A percentile compares a stretch with the other conserved stretches of the same genome.
Conservation (phyloP, 2,888 invertebrate genomes). For the Caenorhabditis sinica region DNA sequence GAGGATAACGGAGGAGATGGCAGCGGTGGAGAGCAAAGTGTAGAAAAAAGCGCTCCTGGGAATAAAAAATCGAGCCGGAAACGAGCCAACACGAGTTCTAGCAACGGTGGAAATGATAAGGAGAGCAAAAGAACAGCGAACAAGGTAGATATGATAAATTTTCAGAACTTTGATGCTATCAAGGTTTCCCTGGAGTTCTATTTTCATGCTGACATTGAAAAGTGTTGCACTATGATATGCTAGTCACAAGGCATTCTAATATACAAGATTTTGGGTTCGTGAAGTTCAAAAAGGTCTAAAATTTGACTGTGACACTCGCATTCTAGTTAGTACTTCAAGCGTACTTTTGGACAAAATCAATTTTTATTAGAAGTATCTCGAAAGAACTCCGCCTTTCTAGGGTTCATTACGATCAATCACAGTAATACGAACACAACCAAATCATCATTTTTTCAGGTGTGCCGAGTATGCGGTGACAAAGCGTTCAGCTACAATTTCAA, state of each 20-base stretch:
- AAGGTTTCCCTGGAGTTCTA: background rate
- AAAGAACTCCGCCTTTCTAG: no score
- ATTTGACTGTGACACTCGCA: no score
- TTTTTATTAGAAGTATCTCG: no score
- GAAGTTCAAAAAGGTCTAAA: no score
- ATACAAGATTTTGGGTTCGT: no score
- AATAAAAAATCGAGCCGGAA: slow-evolving; percentile 52
- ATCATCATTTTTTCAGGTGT: slow-evolving; percentile 85
- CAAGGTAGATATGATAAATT: slow-evolving; percentile 49
- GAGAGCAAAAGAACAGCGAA: slow-evolving; percentile 69
- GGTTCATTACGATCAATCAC: background rate
- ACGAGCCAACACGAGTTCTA: slow-evolving; percentile 68
- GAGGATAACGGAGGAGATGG: slow-evolving; percentile 4
- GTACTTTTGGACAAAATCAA: no score
- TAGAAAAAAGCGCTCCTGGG: background rate
- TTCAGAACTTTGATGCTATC: background rate
- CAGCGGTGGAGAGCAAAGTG: background rate
- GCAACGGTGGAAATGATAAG: slow-evolving; percentile 60
- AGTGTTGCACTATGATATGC: no score
- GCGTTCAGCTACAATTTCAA: slow-evolving; percentile 83
- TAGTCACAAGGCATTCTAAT: no score
- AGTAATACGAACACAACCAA: no score
- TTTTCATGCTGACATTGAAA: no score
- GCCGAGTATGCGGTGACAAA: slow-evolving; percentile 94
- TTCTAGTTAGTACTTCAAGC: no score